These are phyloP conservation scores for Daphoenositta chrysoptera DNA, from an alignment of 2,113 vertebrate species.

Conservation along the genomic window DNA sequence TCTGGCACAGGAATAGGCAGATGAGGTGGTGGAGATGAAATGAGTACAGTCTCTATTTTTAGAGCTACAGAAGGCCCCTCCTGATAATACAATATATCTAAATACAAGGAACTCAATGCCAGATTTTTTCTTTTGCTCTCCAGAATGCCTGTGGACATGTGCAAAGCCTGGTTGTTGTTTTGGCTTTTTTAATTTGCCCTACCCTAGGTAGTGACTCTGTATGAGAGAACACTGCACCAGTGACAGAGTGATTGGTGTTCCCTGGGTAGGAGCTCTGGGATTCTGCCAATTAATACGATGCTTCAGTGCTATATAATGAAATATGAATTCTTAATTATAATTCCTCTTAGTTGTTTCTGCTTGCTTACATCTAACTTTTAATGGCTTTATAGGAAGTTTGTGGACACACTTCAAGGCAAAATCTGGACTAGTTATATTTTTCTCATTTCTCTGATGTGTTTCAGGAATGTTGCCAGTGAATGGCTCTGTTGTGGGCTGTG, in stretches of 20 bases:
- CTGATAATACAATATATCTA: background rate
- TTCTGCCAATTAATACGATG: background rate
- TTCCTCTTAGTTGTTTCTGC: background rate
- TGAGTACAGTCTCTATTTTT: background rate
- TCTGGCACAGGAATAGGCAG: background rate
- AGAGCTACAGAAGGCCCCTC: background rate
- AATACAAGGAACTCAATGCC: background rate
- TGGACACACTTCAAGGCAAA: background rate
- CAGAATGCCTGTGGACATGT: background rate
- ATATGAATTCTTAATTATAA: background rate
- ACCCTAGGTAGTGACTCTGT: background rate
- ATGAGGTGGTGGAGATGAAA: background rate
- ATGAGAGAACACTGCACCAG: background rate
- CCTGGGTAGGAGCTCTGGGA: background rate
- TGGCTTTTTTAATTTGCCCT: background rate
- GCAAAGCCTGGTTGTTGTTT: background rate
- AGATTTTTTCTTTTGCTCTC: background rate
- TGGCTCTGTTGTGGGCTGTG: background rate
- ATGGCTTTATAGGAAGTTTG: background rate
- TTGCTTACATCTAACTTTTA: background rate
- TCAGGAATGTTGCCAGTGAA: background rate
- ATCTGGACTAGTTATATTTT: background rate
- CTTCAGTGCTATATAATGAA: background rate
- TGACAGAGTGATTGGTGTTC: background rate
- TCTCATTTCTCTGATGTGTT: background rate